Evolutionary conservation across 2,888 invertebrate species (phyloP), one percentile per base, ranked within the genome.

Genomic region (Drosophila greeni): DNA sequence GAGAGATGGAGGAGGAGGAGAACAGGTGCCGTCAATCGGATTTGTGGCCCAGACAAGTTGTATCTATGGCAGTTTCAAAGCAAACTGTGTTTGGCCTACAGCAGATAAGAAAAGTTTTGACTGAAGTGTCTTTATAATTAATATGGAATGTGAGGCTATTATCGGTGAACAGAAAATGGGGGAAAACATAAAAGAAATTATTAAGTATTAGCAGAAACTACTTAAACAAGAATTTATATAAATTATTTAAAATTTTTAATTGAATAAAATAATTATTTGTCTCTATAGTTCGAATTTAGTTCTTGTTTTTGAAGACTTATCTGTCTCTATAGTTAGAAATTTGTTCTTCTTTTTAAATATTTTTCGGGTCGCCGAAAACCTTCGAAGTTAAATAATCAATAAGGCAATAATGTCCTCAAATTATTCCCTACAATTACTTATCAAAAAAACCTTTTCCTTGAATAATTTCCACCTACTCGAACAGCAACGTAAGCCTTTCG

Each of bases 31-130:
- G 58, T 45, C 57, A 37, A 18, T 36, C 8, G 58, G 59, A 58
- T 60, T 58, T 58, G 18, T 39, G 31, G 37, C 59, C 37, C 6
- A 60, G 45, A 58, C 59, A 60, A 45, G 59, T 60, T 51, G 62
- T 62, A 62, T 62, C 64, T 37, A 26, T 51, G 61, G 49, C 61
- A 36, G 29, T 31, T 24, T 49, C 39, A 34, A 61, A 60, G 62
- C 29, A 31, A 42, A 61, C 40, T 36, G 37, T 49, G 51, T 33
- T 49, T 49, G 51, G 36, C 51, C 36, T 16, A 39, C 3, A 61
- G 36, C 12, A 62, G 64, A 62, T 62, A 62, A 43, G 36, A 62
- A 42, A 33, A 24, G 24, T 31, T 36, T 24, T 31, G 43, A 16
- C 24, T 24, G 36, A 43, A 43, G 51, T 37, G 62, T n/a, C 43